A percentile compares a stretch with the other conserved stretches of the same genome.
phyloP scores from a whole-genome alignment of 2,888 invertebrate species.

The Anorthoa munda region DNA sequence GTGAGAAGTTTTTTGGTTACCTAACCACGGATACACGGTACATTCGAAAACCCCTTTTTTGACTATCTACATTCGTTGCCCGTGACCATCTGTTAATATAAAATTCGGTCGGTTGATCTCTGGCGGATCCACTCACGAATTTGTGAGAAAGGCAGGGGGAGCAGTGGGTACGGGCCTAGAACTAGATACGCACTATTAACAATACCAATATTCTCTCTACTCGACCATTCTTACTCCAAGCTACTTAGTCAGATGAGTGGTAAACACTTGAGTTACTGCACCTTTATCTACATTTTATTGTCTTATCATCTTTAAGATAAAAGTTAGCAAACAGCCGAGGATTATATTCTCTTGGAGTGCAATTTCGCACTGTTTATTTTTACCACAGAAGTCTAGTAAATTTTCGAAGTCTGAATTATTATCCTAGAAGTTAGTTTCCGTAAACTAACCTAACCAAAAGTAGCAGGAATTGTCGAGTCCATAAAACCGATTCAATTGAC shows the following conservation, averaged over 20 bases:
- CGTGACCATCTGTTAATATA: too few species aligned
- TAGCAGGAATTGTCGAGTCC: not conserved
- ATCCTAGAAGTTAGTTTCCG: not conserved
- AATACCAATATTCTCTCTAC: not conserved
- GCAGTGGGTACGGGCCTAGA: too few species aligned
- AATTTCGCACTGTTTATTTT: conserved; percentile 11
- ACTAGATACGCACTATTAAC: not conserved
- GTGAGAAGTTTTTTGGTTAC: too few species aligned
- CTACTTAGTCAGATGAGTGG: not conserved
- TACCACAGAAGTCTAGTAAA: not conserved
- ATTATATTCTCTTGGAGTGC: conserved; percentile 36
- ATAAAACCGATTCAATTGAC: not conserved
- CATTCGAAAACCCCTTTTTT: too few species aligned
- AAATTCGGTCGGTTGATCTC: too few species aligned
- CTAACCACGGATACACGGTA: too few species aligned
- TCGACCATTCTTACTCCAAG: not conserved
- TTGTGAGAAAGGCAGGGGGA: too few species aligned
- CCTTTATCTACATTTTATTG: conserved; percentile 21
- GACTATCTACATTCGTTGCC: too few species aligned
- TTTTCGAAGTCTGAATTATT: not conserved
- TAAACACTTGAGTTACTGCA: conserved; percentile 22
- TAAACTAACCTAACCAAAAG: not conserved
- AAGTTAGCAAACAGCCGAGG: conserved; percentile 37
- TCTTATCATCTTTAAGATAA: conserved; percentile 49
- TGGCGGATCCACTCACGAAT: too few species aligned